Evolutionary conservation across 2,888 invertebrate genomes (phyloP).

Genomic region (Mythimna lalbum): DNA sequence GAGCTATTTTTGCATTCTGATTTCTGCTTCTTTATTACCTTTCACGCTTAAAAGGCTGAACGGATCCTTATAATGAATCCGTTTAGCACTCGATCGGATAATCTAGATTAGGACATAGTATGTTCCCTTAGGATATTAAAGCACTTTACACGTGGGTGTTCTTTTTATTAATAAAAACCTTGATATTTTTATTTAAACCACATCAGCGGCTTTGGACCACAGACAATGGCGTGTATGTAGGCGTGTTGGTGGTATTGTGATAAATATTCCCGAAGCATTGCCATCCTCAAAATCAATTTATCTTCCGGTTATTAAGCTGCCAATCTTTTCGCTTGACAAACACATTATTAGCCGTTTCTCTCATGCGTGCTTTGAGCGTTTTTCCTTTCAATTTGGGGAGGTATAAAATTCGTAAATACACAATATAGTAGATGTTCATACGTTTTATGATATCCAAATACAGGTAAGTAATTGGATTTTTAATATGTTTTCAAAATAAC

Average conservation of each 20-base stretch:
- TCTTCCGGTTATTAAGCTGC: conserved; percentile 62
- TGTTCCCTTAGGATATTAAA: too few relatives aligned
- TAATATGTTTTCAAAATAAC: background rate
- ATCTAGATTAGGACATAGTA: too few relatives aligned
- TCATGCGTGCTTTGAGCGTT: conserved; percentile 23
- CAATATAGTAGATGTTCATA: background rate
- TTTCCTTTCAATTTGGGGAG: conserved; percentile 25
- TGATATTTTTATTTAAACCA: conserved; percentile 26
- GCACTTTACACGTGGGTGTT: too few relatives aligned
- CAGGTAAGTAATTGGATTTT: background rate
- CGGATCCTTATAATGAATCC: too few relatives aligned
- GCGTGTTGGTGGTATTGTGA: conserved; percentile 48
- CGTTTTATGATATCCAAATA: background rate
- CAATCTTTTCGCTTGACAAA: conserved; percentile 62
- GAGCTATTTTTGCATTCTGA: too few relatives aligned
- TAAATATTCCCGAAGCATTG: conserved; percentile 46
- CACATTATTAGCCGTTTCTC: conserved; percentile 39
- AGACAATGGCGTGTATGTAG: conserved; percentile 37
- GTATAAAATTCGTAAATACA: conserved; percentile 15
- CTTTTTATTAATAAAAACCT: background rate
- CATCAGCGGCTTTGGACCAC: background rate
- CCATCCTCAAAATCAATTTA: conserved; percentile 56
- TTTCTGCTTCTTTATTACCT: too few relatives aligned
- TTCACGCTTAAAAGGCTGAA: too few relatives aligned
- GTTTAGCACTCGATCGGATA: too few relatives aligned